phyloP scores from a whole-genome alignment of 2,797 vertebrate genomes.

The Kryptopterus vitreolus region DNA sequence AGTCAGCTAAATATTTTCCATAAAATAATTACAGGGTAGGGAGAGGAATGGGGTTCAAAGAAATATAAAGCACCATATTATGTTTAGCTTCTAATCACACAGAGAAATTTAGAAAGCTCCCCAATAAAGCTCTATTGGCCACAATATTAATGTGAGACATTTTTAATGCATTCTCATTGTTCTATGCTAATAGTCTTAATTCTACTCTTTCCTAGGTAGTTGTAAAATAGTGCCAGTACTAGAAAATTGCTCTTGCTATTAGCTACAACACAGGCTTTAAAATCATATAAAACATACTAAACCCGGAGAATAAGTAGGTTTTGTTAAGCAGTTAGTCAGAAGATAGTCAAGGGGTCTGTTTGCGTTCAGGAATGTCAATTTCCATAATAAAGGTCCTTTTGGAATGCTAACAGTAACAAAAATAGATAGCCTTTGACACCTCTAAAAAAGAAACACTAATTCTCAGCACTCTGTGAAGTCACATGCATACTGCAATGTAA shows the following conservation, averaged over 20 bases:
- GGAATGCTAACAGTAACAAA: neutral
- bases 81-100: neutral
- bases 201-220: neutral
- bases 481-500: conserved; percentile 16
- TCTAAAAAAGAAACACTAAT: conserved; percentile 14
- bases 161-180: neutral
- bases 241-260: neutral
- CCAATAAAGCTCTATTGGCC: neutral
- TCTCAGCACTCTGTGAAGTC: neutral
- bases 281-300: too few species aligned
- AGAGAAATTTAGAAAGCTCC: neutral
- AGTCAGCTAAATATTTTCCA: neutral
- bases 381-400: neutral
- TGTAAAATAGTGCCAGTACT: neutral
- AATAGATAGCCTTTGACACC: neutral
- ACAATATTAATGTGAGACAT: neutral
- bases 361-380: neutral
- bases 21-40: neutral
- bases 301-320: neutral
- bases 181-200: too few species aligned
- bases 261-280: too few species aligned
- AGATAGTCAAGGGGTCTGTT: neutral
- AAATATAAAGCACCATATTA: neutral
- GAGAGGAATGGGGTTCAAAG: neutral
- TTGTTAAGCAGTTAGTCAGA: neutral